Evolutionary conservation across 2,888 invertebrate genomes (phyloP).

Genomic region (Tachina fera): DNA sequence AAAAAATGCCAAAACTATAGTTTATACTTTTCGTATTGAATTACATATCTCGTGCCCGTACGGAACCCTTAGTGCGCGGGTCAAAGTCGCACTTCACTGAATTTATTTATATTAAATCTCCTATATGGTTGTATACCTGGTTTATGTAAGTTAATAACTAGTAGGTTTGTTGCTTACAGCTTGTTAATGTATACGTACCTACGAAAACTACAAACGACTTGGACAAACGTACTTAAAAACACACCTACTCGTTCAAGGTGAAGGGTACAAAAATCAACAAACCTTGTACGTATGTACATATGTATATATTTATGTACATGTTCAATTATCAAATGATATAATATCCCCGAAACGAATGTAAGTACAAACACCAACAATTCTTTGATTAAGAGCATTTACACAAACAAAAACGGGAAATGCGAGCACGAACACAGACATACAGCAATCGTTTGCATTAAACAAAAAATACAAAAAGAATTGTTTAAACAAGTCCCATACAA

Average conservation of each 20-base stretch:
- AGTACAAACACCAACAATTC: constrained; percentile 8
- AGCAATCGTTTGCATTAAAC: background rate
- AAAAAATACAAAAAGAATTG: constrained; percentile 18
- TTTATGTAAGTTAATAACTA: too few species aligned
- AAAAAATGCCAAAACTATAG: too few species aligned
- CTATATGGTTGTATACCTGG: too few species aligned
- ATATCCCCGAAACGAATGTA: background rate
- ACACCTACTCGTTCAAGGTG: background rate
- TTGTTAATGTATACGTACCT: too few species aligned
- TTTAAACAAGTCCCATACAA: constrained; percentile 2
- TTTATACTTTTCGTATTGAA: too few species aligned
- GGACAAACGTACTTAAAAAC: background rate
- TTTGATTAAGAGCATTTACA: constrained; percentile 21
- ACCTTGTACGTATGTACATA: background rate
- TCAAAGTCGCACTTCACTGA: too few species aligned
- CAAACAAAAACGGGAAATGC: constrained; percentile 48
- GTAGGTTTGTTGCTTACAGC: too few species aligned
- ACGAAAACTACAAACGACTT: too few species aligned
- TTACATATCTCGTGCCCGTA: too few species aligned
- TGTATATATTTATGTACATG: constrained; percentile 14
- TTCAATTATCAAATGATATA: constrained; percentile 46
- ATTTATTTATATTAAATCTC: too few species aligned
- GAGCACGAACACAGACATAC: background rate
- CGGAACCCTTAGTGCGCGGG: too few species aligned
- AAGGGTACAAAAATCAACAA: constrained; percentile 23